Conservation (phyloP, 1,140 invertebrate species). For the Drosophila bifasciata region DNA sequence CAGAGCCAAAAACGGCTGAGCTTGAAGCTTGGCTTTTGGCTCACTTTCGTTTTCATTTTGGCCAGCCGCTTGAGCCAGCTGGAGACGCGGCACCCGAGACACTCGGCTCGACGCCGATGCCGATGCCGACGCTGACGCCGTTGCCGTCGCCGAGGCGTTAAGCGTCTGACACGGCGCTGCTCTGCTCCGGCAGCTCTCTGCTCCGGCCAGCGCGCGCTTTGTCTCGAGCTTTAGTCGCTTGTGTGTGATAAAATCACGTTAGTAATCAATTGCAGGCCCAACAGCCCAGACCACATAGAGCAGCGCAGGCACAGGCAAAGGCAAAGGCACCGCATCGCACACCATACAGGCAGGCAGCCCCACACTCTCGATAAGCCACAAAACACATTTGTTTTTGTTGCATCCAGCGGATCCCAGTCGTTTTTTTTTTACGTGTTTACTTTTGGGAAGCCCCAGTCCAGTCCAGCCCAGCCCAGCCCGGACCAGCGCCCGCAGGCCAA, state of each 20-base stretch:
- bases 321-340: slow-evolving; percentile 9
- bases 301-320: slow-evolving; percentile 52
- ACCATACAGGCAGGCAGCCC: no score
- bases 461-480: slow-evolving; percentile 1
- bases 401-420: slow-evolving; percentile 19
- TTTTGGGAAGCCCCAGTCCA: slow-evolving; percentile 9
- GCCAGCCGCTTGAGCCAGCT: slow-evolving; percentile 29
- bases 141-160: slow-evolving; percentile 41
- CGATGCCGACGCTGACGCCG: slow-evolving; percentile 17
- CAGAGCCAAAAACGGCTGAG: slow-evolving; percentile 29
- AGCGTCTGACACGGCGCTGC: slow-evolving; percentile 34
- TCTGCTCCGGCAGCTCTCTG: slow-evolving; percentile 17
- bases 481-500: no score
- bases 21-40: slow-evolving; percentile 32
- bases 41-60: slow-evolving; percentile 69
- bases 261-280: slow-evolving; percentile 84
- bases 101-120: slow-evolving; percentile 30
- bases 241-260: slow-evolving; percentile 84
- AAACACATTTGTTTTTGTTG: not conserved
- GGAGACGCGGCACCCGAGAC: slow-evolving; percentile 9
- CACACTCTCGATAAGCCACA: not conserved
- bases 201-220: slow-evolving; percentile 61
- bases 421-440: slow-evolving; percentile 23
- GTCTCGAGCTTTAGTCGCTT: slow-evolving; percentile 83
- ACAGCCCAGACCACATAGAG: slow-evolving; percentile 77